Evolutionary conservation across 2,797 vertebrate genomes (phyloP).

Genomic region (Gastrophryne carolinensis): DNA sequence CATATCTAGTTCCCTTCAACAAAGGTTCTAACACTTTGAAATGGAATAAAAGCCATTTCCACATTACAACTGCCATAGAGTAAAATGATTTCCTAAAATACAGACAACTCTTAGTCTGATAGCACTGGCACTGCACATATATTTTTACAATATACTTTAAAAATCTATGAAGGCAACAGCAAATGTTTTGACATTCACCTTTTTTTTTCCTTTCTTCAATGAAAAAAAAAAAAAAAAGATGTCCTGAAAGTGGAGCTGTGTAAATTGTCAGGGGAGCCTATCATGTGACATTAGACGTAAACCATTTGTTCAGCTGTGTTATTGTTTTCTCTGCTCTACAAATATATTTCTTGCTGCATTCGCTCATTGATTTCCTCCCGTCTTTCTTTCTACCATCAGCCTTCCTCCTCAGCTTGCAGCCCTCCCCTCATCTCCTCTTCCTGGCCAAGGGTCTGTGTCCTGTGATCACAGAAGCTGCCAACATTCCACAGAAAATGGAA

Average conservation of each 20-base stretch:
- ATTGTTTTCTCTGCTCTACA: conserved; percentile 21
- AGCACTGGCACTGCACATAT: too few species aligned
- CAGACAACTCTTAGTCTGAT: too few species aligned
- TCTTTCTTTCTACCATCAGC: conserved; percentile 20
- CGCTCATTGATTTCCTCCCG: conserved; percentile 22
- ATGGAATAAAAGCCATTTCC: too few species aligned
- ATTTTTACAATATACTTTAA: too few species aligned
- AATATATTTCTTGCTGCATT: conserved; percentile 13
- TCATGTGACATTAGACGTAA: background rate
- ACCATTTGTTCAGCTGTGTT: conserved; percentile 34
- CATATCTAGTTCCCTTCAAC: too few species aligned
- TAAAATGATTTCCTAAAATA: too few species aligned
- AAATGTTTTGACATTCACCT: too few species aligned
- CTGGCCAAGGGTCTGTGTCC: conserved; percentile 14
- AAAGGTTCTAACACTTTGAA: too few species aligned
- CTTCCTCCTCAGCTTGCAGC: conserved; percentile 8
- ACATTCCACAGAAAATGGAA: conserved; percentile 53
- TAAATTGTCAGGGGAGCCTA: background rate
- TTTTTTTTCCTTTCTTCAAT: too few species aligned
- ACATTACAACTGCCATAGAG: too few species aligned
- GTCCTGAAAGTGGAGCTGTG: background rate
- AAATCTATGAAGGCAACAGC: too few species aligned
- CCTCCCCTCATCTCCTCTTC: background rate
- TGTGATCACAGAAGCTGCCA: conserved; percentile 52
- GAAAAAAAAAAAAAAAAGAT: too few species aligned